Conservation (phyloP, 2,888 invertebrate genomes). For the Cacoxenus indagator region DNA sequence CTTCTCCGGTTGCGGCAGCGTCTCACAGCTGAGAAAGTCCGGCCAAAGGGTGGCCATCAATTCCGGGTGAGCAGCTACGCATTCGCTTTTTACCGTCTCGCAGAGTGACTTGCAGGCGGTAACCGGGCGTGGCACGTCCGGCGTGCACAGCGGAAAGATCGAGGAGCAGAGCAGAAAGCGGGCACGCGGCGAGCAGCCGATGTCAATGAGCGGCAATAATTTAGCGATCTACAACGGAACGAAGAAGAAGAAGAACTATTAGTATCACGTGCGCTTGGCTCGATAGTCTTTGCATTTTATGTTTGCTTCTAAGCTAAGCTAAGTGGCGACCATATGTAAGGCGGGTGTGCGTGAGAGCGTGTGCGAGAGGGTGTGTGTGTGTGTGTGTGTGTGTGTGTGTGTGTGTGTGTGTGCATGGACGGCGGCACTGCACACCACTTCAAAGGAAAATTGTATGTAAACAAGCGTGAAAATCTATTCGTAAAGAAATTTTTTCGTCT, state of each 20-base stretch:
- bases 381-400: background rate
- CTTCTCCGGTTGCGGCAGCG: conserved; percentile 81
- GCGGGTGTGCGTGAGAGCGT: background rate
- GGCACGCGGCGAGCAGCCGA: conserved; percentile 84
- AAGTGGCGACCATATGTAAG: background rate
- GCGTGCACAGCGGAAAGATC: conserved; percentile 91
- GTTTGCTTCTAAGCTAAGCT: background rate
- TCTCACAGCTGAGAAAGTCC: conserved; percentile 81
- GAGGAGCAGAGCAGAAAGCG: conserved; percentile 91
- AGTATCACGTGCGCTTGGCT: background rate
- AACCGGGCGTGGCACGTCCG: conserved; percentile 86
- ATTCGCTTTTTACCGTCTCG: conserved; percentile 81
- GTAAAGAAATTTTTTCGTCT: too few species aligned
- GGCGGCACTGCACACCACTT: too few species aligned
- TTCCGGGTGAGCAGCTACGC: conserved; percentile 74
- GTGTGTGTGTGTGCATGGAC: background rate
- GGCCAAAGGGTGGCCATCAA: conserved; percentile 79
- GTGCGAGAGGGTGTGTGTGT: background rate
- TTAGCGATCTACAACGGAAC: conserved; percentile 76
- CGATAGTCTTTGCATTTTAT: background rate
- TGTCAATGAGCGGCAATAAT: conserved; percentile 81
- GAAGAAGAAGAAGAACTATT: conserved; percentile 21
- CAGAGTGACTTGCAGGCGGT: conserved; percentile 90
- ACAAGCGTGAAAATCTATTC: background rate
- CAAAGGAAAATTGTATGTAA: too few species aligned